A percentile compares a stretch with the other conserved stretches of the same genome.
phyloP scores from a whole-genome alignment of 2,888 invertebrate species.

The Drosophila putrida region DNA sequence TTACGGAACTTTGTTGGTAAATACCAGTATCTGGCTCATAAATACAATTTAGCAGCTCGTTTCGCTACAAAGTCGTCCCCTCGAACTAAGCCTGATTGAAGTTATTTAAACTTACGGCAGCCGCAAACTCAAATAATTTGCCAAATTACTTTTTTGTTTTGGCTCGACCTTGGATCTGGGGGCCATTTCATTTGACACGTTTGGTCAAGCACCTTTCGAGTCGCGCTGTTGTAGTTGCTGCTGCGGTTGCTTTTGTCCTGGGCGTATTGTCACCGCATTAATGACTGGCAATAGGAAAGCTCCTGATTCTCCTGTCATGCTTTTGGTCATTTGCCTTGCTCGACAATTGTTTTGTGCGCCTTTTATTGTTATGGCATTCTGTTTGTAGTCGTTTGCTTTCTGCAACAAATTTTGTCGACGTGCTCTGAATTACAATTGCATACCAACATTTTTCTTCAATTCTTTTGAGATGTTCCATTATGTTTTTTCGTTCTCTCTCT shows the following conservation, averaged over 20 bases:
- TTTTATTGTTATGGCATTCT: constrained; percentile 72
- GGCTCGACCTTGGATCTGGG: constrained; percentile 57
- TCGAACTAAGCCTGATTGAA: constrained; percentile 64
- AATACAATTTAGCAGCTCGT: constrained; percentile 58
- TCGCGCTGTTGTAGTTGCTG: constrained; percentile 28
- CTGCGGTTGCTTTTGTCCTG: constrained; percentile 51
- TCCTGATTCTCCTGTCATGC: constrained; percentile 12
- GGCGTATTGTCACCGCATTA: constrained; percentile 66
- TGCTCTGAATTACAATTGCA: constrained; percentile 78
- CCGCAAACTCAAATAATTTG: constrained; percentile 79
- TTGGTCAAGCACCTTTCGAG: constrained; percentile 74
- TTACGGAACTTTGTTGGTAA: constrained; percentile 64
- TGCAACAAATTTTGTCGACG: constrained; percentile 73
- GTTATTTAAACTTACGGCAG: constrained; percentile 75
- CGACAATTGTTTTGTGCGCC: constrained; percentile 73
- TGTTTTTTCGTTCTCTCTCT: constrained; percentile 24
- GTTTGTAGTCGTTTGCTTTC: constrained; percentile 70
- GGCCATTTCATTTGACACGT: constrained; percentile 59
- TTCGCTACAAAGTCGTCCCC: constrained; percentile 9
- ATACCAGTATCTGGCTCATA: constrained; percentile 35
- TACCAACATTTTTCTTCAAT: constrained; percentile 44
- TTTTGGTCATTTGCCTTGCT: constrained; percentile 64
- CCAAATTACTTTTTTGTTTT: constrained; percentile 75
- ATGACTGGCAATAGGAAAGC: constrained; percentile 56
- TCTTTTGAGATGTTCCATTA: constrained; percentile 42